Evolutionary conservation across 64 coral and sea anemone genomes (phyloP).

Genomic region (Pocillopora damicornis): DNA sequence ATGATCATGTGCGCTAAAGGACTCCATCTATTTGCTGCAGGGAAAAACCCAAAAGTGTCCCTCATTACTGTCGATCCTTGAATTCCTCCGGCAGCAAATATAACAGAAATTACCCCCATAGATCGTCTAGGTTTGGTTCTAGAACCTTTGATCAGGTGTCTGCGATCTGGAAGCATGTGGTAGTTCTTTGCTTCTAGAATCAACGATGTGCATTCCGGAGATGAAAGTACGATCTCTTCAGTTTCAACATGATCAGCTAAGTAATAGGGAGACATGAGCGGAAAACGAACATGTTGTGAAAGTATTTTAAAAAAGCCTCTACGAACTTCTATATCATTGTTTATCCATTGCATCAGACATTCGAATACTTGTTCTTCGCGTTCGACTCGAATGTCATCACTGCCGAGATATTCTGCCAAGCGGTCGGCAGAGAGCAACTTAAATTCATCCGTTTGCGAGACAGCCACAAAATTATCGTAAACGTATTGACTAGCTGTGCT

Average conservation of each 20-base stretch:
- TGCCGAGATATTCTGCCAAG: constrained; percentile 55
- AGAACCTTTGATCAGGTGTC: constrained; percentile 89
- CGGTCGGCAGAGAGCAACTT: constrained; percentile 74
- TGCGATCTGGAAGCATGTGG: constrained; percentile 91
- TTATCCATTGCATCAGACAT: constrained; percentile 80
- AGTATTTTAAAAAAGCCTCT: constrained; percentile 56
- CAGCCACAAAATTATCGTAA: constrained; percentile 75
- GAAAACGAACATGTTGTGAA: constrained; percentile 71
- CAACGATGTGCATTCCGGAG: constrained; percentile 83
- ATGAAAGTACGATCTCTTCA: constrained; percentile 66
- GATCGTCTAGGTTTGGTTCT: constrained; percentile 92
- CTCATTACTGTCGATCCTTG: constrained; percentile 81
- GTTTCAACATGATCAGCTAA: constrained; percentile 90
- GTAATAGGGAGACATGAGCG: constrained; percentile 91
- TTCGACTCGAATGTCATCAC: constrained; percentile 84
- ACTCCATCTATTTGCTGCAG: constrained; percentile 84
- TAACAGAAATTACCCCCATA: constrained; percentile 94
- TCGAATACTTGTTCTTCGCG: constrained; percentile 92
- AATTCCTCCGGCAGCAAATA: constrained; percentile 93
- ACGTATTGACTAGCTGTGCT: constrained; percentile 80
- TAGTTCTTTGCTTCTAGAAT: constrained; percentile 98
- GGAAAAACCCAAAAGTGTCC: constrained; percentile 87
- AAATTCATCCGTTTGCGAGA: constrained; percentile 92
- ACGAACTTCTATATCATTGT: constrained; percentile 63
- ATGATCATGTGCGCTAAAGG: constrained; percentile 74